Conservation (phyloP, 2,113 vertebrate species). For the Alligator sinensis region DNA sequence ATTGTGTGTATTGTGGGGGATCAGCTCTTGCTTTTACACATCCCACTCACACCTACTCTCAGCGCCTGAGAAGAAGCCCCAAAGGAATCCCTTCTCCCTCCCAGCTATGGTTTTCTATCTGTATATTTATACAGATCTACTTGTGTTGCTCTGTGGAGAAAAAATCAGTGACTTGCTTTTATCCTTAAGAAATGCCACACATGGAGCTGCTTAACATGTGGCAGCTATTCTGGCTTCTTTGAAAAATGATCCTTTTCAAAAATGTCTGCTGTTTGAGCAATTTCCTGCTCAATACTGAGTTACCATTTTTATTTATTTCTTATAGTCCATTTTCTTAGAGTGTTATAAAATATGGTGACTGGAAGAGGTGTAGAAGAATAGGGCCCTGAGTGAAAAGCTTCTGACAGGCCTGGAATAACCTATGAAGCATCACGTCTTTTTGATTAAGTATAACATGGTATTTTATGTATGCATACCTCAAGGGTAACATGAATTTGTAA, state of each 20-base stretch:
- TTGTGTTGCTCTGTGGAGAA: neutral
- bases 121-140: neutral
- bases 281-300: neutral
- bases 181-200: neutral
- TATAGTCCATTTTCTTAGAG: neutral
- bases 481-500: neutral
- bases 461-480: neutral
- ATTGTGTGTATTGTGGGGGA: neutral
- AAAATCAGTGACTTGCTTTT: neutral
- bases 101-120: neutral
- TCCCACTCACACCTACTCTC: neutral
- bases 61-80: accelerated
- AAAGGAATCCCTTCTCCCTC: neutral
- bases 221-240: neutral
- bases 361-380: neutral
- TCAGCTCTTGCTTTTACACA: neutral
- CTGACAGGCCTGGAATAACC: neutral
- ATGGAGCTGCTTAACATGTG: neutral
- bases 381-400: neutral
- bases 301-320: neutral
- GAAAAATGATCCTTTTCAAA: neutral
- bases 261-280: neutral
- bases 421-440: neutral
- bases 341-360: neutral
- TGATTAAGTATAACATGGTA: neutral